phyloP scores from a whole-genome alignment of 1,140 invertebrate genomes.

The Antheraea pernyi region DNA sequence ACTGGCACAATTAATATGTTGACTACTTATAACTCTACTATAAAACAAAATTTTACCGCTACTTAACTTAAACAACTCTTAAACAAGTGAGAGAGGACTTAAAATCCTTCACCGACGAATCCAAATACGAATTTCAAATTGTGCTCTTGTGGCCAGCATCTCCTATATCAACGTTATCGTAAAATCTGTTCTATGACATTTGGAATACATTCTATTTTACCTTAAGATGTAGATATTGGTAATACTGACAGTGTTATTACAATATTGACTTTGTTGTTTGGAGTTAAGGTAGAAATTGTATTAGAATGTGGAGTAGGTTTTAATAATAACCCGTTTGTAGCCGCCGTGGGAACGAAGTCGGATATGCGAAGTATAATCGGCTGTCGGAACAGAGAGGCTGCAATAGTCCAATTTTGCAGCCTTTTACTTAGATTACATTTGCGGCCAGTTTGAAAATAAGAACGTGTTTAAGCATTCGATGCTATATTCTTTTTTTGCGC shows the following conservation, averaged over 20 bases:
- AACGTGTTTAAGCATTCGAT: slow-evolving; percentile 48
- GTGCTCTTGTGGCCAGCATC: slow-evolving; percentile 53
- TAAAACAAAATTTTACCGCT: slow-evolving; percentile 72
- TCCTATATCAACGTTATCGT: slow-evolving; percentile 26
- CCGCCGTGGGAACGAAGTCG: slow-evolving; percentile 73
- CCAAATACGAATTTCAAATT: slow-evolving; percentile 75
- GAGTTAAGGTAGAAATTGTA: slow-evolving; percentile 40
- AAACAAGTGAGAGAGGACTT: slow-evolving; percentile 67
- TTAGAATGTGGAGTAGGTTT: slow-evolving; percentile 51
- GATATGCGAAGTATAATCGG: slow-evolving; percentile 75
- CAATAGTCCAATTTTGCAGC: slow-evolving; percentile 77
- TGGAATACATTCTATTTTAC: slow-evolving; percentile 46
- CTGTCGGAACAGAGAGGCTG: slow-evolving; percentile 67
- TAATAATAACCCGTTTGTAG: slow-evolving; percentile 77
- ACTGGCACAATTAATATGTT: slow-evolving; percentile 63
- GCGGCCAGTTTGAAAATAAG: slow-evolving; percentile 42
- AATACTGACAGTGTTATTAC: slow-evolving; percentile 25
- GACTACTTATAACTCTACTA: slow-evolving; percentile 52
- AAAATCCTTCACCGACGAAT: slow-evolving; percentile 71
- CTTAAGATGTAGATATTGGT: slow-evolving; percentile 34
- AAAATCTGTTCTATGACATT: slow-evolving; percentile 47
- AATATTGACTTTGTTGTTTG: slow-evolving; percentile 37
- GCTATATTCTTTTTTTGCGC: slow-evolving; percentile 25
- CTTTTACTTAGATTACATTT: slow-evolving; percentile 75
- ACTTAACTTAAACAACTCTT: slow-evolving; percentile 62